Percentiles rank a stretch among this genome's conserved stretches.
Evolutionary conservation across 2,888 invertebrate species (phyloP).

Genomic region (Formica aserva): DNA sequence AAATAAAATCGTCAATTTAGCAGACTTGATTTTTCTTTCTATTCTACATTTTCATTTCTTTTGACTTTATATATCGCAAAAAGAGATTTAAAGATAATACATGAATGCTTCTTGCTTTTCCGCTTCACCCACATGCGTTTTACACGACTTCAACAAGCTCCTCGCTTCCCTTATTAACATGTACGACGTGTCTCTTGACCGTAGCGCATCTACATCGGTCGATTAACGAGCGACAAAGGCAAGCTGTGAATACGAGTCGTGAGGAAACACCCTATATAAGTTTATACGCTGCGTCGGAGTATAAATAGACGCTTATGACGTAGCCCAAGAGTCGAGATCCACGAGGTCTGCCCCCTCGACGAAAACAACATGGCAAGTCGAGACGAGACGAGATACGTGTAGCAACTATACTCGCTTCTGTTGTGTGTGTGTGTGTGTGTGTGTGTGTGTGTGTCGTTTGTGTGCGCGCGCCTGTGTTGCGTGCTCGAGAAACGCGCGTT

Average conservation of each 20-base stretch:
- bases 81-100: not conserved
- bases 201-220: not conserved
- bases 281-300: conserved; percentile 39
- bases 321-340: conserved; percentile 51
- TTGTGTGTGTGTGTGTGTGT: not conserved
- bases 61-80: not conserved
- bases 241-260: conserved; percentile 11
- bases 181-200: not conserved
- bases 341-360: conserved; percentile 61
- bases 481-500: conserved; percentile 6
- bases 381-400: conserved; percentile 37
- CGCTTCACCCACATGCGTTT: not conserved
- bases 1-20: not conserved
- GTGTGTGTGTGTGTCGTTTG: not conserved
- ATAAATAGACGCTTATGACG: conserved; percentile 65
- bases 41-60: not conserved
- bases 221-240: not conserved
- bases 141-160: not conserved
- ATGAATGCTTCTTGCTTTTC: not conserved
- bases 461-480: not conserved
- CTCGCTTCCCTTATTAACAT: not conserved
- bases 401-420: not conserved
- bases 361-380: conserved; percentile 59
- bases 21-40: not conserved
- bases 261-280: conserved; percentile 48